Evolutionary conservation across 2,888 invertebrate genomes (phyloP).

Genomic region (Parnassius smintheus): DNA sequence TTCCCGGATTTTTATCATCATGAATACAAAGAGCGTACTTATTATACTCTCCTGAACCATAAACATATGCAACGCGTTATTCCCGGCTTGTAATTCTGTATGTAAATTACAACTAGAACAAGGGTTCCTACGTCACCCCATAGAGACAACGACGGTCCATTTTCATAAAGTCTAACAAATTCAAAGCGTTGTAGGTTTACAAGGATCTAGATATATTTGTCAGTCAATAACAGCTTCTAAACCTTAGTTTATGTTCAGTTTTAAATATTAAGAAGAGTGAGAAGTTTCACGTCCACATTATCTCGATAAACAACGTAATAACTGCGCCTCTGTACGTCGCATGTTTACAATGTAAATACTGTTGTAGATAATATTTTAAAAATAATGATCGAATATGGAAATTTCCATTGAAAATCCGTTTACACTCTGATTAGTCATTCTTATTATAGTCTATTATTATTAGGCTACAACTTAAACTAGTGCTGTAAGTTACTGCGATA

Average conservation of each 20-base stretch:
- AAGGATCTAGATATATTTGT: conserved; percentile 39
- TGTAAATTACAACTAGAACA: conserved; percentile 76
- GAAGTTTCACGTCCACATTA: conserved; percentile 33
- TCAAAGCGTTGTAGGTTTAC: conserved; percentile 28
- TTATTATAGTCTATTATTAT: too few species aligned
- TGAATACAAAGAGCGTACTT: conserved; percentile 25
- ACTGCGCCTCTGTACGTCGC: conserved; percentile 9
- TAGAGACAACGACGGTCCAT: conserved; percentile 52
- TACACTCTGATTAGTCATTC: conserved; percentile 11
- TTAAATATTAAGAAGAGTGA: conserved; percentile 67
- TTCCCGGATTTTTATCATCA: conserved; percentile 29
- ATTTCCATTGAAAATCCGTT: conserved; percentile 19
- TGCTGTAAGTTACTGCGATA: too few species aligned
- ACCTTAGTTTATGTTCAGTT: conserved; percentile 61
- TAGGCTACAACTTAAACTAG: too few species aligned
- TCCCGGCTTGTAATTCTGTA: conserved; percentile 73
- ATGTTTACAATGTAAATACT: conserved; percentile 26
- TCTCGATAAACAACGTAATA: conserved; percentile 17
- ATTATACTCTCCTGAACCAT: conserved; percentile 41
- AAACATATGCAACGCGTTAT: conserved; percentile 68
- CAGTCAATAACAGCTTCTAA: conserved; percentile 44
- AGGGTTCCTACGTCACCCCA: conserved; percentile 67
- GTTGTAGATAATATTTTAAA: conserved; percentile 22
- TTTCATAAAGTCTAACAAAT: conserved; percentile 38
- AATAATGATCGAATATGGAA: conserved; percentile 24